A percentile compares a stretch with the other conserved stretches of the same genome.
phyloP scores from a whole-genome alignment of 2,888 invertebrate genomes.

The Chirona hameri region DNA sequence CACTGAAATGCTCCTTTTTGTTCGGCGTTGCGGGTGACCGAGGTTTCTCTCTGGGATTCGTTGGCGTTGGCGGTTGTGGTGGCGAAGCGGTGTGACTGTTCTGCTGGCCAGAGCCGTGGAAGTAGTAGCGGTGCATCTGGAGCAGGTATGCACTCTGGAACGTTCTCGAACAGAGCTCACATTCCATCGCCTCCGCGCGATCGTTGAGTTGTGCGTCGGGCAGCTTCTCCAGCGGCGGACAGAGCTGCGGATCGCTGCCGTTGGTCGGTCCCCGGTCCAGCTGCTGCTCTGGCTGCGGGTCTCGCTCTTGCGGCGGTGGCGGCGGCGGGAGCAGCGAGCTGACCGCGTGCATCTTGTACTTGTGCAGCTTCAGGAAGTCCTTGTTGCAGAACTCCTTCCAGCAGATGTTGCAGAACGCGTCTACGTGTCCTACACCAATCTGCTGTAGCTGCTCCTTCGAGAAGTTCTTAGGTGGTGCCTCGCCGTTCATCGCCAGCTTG shows the following conservation, averaged over 20 bases:
- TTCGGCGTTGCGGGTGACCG: slow-evolving; percentile 33
- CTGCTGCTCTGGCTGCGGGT: no score
- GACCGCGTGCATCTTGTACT: slow-evolving; percentile 86
- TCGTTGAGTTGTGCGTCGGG: slow-evolving; percentile 24
- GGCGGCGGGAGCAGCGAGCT: slow-evolving; percentile 43
- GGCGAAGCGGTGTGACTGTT: slow-evolving; percentile 5
- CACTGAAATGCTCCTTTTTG: slow-evolving; percentile 57
- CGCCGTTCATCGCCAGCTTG: neutral
- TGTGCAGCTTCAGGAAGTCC: slow-evolving; percentile 76
- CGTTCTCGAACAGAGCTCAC: slow-evolving; percentile 47
- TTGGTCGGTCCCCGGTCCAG: slow-evolving; percentile 7
- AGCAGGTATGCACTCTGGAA: slow-evolving; percentile 49
- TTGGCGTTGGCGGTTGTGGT: neutral
- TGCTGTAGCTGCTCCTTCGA: slow-evolving; percentile 69
- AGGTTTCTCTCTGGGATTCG: slow-evolving; percentile 7
- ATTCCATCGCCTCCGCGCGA: slow-evolving; percentile 43
- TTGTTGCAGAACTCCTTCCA: slow-evolving; percentile 69
- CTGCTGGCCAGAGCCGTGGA: slow-evolving; percentile 45
- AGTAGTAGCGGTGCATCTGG: slow-evolving; percentile 50
- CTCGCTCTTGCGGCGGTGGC: no score
- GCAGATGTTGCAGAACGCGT: slow-evolving; percentile 64
- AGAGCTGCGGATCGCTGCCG: slow-evolving; percentile 44
- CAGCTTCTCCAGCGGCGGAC: slow-evolving; percentile 2
- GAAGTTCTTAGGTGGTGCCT: slow-evolving; percentile 46
- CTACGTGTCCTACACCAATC: slow-evolving; percentile 61